Conservation (phyloP, 1,140 invertebrate species). For the Drosophila bifasciata region DNA sequence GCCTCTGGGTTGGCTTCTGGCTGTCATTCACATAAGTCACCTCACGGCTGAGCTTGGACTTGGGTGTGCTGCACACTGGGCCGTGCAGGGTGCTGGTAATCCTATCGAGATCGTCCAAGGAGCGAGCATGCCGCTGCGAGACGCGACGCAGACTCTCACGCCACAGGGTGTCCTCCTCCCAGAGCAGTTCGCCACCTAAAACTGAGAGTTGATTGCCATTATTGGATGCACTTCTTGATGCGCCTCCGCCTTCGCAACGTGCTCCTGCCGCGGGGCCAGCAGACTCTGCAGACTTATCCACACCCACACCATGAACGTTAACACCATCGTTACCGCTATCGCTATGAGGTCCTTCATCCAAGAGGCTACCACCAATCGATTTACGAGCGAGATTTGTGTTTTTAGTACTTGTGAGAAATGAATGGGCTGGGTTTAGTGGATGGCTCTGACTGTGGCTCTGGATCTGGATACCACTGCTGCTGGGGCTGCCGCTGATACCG, state of each 20-base stretch:
- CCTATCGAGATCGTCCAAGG: conserved; percentile 90
- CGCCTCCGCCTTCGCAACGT: conserved; percentile 4
- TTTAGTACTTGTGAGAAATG: conserved; percentile 73
- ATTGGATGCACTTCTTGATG: conserved; percentile 40
- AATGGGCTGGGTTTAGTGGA: conserved; percentile 64
- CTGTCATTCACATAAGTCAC: conserved; percentile 89
- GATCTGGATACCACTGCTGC: conserved; percentile 12
- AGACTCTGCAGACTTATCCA: conserved; percentile 1
- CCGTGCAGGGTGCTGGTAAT: conserved; percentile 74
- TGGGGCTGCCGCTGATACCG: conserved; percentile 40
- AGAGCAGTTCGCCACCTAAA: conserved; percentile 88
- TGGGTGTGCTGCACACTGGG: conserved; percentile 52
- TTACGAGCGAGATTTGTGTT: conserved; percentile 72
- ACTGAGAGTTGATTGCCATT: conserved; percentile 73
- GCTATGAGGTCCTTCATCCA: conserved; percentile 42
- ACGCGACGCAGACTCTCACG: conserved; percentile 90
- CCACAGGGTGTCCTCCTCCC: conserved; percentile 93
- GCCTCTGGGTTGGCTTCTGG: conserved; percentile 58
- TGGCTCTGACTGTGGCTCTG: neutral
- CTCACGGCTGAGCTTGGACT: conserved; percentile 86
- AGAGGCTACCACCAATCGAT: conserved; percentile 66
- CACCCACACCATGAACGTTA: conserved; percentile 1
- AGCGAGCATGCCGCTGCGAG: conserved; percentile 91
- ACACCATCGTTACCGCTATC: conserved; percentile 31
- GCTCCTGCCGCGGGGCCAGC: conserved; percentile 27